phyloP scores from a whole-genome alignment of 2,888 invertebrate species.

The Sinotaia quadrata region DNA sequence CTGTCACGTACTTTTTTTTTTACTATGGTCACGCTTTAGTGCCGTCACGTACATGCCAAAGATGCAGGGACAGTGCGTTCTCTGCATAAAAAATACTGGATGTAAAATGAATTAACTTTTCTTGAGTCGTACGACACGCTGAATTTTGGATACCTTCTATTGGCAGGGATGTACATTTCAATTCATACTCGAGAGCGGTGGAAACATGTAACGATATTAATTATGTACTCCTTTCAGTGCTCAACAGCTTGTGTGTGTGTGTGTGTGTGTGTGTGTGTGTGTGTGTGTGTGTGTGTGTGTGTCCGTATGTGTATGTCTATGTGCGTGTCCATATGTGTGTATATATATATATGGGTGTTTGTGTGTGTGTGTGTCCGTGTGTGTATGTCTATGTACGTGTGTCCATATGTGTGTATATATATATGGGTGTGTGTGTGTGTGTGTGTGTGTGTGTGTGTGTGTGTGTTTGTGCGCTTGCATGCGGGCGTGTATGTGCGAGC shows the following conservation, averaged over 20 bases:
- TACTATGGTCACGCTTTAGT: no score
- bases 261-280: not conserved
- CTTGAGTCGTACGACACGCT: no score
- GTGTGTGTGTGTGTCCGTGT: not conserved
- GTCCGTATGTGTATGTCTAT: not conserved
- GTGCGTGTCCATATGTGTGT: conserved; percentile 4
- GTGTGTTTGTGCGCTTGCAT: not conserved
- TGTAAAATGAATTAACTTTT: no score
- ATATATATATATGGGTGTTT: not conserved
- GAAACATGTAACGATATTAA: no score
- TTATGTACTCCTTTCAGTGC: not conserved
- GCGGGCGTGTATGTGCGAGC: not conserved
- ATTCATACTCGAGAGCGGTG: no score
- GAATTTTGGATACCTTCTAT: no score
- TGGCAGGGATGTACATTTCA: no score
- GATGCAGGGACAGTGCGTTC: no score
- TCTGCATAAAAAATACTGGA: no score
- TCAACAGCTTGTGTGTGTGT: not conserved
- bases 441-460: conserved; percentile 11
- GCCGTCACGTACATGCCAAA: no score
- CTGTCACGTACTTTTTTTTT: no score
- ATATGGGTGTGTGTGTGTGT: conserved; percentile 6
- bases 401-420: not conserved
- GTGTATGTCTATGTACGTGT: not conserved
- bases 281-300: not conserved